These are phyloP conservation scores for Xylocopa sonorina DNA, from an alignment of 1,140 invertebrate genomes.

Conservation along the genomic window DNA sequence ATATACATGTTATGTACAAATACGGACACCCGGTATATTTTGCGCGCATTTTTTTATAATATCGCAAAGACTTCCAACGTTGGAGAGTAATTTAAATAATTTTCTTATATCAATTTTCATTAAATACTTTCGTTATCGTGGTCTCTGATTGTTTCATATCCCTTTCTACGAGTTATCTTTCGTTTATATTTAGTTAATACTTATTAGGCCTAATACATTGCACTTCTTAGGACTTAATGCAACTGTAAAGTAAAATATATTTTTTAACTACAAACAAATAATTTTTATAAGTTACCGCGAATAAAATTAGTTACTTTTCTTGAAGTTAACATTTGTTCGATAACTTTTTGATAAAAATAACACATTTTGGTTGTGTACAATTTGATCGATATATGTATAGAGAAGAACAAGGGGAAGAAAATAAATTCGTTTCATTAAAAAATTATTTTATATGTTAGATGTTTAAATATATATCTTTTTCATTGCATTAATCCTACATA, in stretches of 20 bases:
- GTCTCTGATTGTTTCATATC: conserved; percentile 38
- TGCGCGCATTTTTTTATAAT: neutral
- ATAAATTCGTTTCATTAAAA: neutral
- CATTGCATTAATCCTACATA: conserved; percentile 12
- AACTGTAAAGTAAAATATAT: neutral
- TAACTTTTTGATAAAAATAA: no score
- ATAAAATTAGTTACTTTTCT: neutral
- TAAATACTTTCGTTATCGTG: conserved; percentile 47
- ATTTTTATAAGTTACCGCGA: neutral
- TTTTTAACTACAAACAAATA: neutral
- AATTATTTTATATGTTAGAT: neutral
- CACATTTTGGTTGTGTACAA: neutral
- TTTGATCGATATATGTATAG: neutral
- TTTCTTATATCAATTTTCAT: conserved; percentile 19
- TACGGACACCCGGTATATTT: conserved; percentile 37
- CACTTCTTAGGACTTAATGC: conserved; percentile 6
- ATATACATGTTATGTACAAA: conserved; percentile 32
- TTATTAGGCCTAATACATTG: conserved; percentile 48
- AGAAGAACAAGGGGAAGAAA: neutral
- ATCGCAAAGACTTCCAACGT: conserved; percentile 20
- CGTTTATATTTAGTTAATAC: conserved; percentile 31
- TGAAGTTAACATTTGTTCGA: neutral
- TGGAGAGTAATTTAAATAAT: conserved; percentile 17
- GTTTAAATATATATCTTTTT: neutral
- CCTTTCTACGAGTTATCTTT: conserved; percentile 14